Evolutionary conservation across 2,888 invertebrate genomes (phyloP).

Genomic region (Caenorhabditis doughertyi): DNA sequence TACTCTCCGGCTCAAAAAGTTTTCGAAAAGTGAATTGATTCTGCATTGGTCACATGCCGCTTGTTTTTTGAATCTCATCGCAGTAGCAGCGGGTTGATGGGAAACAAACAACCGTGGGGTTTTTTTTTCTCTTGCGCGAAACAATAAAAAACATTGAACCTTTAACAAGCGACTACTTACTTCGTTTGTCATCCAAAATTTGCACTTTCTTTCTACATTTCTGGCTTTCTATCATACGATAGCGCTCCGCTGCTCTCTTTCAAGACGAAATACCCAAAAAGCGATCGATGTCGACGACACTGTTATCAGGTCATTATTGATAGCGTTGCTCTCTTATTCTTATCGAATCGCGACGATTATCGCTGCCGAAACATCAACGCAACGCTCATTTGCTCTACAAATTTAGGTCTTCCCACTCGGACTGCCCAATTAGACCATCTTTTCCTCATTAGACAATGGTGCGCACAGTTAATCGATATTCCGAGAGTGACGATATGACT

Average conservation of each 20-base stretch:
- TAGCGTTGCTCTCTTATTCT: conserved; percentile 42
- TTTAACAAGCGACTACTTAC: background rate
- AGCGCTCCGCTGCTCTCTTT: background rate
- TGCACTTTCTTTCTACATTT: background rate
- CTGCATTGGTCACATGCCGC: conserved; percentile 18
- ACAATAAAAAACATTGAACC: too few species aligned
- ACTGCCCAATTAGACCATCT: conserved; percentile 13
- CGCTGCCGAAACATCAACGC: conserved; percentile 41
- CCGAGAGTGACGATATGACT: background rate
- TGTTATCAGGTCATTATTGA: conserved; percentile 55
- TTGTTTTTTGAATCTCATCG: conserved; percentile 20
- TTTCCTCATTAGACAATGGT: too few species aligned
- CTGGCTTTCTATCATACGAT: background rate
- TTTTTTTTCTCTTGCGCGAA: background rate
- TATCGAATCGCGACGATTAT: conserved; percentile 44
- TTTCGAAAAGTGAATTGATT: conserved; percentile 29
- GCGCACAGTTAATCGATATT: background rate
- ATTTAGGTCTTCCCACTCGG: conserved; percentile 12
- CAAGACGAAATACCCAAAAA: conserved; percentile 14
- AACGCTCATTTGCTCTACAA: conserved; percentile 42
- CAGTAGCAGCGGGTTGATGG: background rate
- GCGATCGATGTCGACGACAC: conserved; percentile 43
- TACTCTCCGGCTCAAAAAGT: background rate
- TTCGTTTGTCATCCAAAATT: background rate
- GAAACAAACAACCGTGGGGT: background rate